phyloP scores from a whole-genome alignment of 2,888 invertebrate species.

The Macrosiphum euphorbiae region DNA sequence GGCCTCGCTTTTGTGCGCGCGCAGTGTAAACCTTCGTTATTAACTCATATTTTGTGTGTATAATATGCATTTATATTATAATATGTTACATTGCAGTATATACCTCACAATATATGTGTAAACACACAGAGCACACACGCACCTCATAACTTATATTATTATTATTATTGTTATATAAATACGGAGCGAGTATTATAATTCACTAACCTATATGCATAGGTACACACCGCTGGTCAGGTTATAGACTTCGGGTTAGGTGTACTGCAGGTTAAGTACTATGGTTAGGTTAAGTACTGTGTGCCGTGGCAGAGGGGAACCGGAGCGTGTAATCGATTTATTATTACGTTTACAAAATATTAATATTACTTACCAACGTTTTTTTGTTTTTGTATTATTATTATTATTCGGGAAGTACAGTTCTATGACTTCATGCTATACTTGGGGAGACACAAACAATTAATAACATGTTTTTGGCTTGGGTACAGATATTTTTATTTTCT shows the following conservation, averaged over 20 bases:
- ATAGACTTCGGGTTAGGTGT: not conserved
- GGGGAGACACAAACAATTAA: too few relatives aligned
- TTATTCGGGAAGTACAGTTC: not conserved
- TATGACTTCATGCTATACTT: not conserved
- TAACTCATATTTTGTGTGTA: constrained; percentile 23
- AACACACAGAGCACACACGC: not conserved
- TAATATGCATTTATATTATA: not conserved
- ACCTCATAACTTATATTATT: not conserved
- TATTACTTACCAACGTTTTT: not conserved
- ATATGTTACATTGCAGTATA: not conserved
- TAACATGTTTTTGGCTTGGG: too few relatives aligned
- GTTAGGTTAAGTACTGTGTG: not conserved
- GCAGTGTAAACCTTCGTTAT: constrained; percentile 48
- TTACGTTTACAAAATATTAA: not conserved
- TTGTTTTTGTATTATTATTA: not conserved
- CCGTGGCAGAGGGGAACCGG: not conserved
- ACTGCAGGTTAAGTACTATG: not conserved
- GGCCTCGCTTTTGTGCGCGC: constrained; percentile 1
- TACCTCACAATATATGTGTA: not conserved
- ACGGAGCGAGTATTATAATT: not conserved
- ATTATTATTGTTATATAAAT: not conserved
- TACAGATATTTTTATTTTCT: too few relatives aligned
- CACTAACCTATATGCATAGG: not conserved
- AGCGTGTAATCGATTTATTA: not conserved
- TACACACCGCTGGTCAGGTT: not conserved